Percentiles rank a stretch among this genome's conserved stretches.
phyloP scores from a whole-genome alignment of 2,888 invertebrate species.

The Drepanosiphum platanoidis region DNA sequence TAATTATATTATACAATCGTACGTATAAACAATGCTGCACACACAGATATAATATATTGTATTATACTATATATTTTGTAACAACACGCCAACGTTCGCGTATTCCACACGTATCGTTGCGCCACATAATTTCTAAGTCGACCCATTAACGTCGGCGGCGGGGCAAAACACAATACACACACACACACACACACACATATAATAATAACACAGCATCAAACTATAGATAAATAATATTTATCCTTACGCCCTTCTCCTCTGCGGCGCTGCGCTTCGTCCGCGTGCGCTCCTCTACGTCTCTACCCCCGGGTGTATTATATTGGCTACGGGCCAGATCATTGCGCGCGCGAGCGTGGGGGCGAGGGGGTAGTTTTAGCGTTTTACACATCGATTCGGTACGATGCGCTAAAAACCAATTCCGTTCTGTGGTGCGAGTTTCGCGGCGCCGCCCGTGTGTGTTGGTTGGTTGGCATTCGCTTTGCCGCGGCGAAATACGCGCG shows the following conservation, averaged over 20 bases:
- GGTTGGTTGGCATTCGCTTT: too few relatives aligned
- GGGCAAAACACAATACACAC: too few relatives aligned
- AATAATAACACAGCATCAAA: too few relatives aligned
- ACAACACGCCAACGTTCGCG: background rate
- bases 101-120: background rate
- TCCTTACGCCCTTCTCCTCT: too few relatives aligned
- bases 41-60: background rate
- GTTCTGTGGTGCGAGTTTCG: background rate
- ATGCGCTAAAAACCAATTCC: conserved; percentile 10
- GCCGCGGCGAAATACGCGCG: too few relatives aligned
- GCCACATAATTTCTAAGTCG: background rate
- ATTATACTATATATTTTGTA: background rate
- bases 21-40: background rate
- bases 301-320: background rate
- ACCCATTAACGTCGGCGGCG: too few relatives aligned
- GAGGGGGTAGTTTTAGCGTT: background rate
- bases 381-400: conserved; percentile 31
- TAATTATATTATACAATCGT: background rate
- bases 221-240: too few relatives aligned
- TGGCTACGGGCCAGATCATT: background rate
- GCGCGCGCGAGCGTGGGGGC: too few relatives aligned
- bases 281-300: background rate
- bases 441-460: background rate
- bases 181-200: too few relatives aligned
- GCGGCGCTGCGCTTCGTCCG: background rate